These are phyloP conservation scores for Drosophila novamexicana DNA, from an alignment of 1,140 invertebrate genomes.

Conservation along the genomic window DNA sequence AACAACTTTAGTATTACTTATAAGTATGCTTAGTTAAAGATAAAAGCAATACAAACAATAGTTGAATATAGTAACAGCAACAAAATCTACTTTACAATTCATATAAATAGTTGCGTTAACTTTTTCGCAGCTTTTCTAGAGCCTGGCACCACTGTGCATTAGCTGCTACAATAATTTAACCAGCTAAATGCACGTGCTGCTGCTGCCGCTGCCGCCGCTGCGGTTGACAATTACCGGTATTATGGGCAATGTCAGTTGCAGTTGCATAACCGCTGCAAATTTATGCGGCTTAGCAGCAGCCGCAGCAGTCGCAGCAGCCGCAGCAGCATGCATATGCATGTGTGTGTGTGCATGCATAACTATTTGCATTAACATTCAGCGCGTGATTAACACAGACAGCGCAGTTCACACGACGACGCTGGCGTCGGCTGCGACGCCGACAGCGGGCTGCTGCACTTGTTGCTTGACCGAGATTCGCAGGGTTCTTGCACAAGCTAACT, in stretches of 20 bases:
- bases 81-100: no score
- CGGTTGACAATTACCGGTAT: constrained; percentile 76
- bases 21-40: no score
- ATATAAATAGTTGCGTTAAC: no score
- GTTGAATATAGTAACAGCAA: no score
- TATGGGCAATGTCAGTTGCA: constrained; percentile 54
- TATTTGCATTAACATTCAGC: constrained; percentile 43
- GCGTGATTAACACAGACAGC: constrained; percentile 32
- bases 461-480: constrained; percentile 50
- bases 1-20: no score
- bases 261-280: constrained; percentile 57
- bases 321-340: constrained; percentile 8
- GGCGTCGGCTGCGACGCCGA: neutral
- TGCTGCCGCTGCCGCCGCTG: constrained; percentile 20
- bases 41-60: no score
- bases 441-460: constrained; percentile 40
- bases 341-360: neutral
- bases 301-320: neutral
- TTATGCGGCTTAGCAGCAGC: constrained; percentile 40
- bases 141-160: constrained; percentile 48
- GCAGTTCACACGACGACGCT: constrained; percentile 26
- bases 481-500: constrained; percentile 35
- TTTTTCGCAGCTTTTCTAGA: neutral
- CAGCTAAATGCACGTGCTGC: constrained; percentile 72
- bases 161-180: constrained; percentile 68